These are phyloP conservation scores for Adelosebastes latens DNA, from an alignment of 2,797 vertebrate species.

Conservation along the genomic window DNA sequence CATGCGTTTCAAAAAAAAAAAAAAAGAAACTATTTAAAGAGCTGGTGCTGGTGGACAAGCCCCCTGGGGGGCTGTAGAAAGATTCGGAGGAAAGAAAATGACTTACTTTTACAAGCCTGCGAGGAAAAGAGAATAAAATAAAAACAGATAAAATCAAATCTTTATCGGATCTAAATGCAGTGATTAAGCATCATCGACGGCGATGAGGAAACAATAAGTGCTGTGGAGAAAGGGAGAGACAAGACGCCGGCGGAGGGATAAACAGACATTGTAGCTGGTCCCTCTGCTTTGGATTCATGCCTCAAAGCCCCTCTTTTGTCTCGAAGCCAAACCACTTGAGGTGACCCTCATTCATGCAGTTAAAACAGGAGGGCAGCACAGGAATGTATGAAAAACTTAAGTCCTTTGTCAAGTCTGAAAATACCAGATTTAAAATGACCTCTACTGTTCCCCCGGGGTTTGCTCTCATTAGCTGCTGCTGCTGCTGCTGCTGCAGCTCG, in stretches of 20 bases:
- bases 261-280: slow-evolving; percentile 72
- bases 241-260: slow-evolving; percentile 63
- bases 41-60: slow-evolving; percentile 65
- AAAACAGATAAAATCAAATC: slow-evolving; percentile 42
- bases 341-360: slow-evolving; percentile 82
- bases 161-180: slow-evolving; percentile 49
- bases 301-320: slow-evolving; percentile 80
- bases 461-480: slow-evolving; percentile 77
- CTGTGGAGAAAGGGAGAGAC: slow-evolving; percentile 33
- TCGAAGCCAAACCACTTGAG: slow-evolving; percentile 81
- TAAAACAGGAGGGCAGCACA: slow-evolving; percentile 78
- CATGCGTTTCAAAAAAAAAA: slow-evolving; percentile 28
- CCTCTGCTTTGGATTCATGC: slow-evolving; percentile 73
- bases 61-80: slow-evolving; percentile 49
- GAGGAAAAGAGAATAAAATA: slow-evolving; percentile 37
- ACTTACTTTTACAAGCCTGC: slow-evolving; percentile 60
- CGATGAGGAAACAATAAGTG: slow-evolving; percentile 54
- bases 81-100: slow-evolving; percentile 56
- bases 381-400: slow-evolving; percentile 83
- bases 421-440: slow-evolving; percentile 84
- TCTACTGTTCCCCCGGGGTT: slow-evolving; percentile 75
- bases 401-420: slow-evolving; percentile 81
- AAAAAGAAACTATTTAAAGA: slow-evolving; percentile 64
- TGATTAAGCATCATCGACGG: slow-evolving; percentile 50
- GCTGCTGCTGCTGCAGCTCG: slow-evolving; percentile 57